These are phyloP conservation scores for Acromyrmex heyeri DNA, from an alignment of 1,140 invertebrate genomes.

Conservation along the genomic window DNA sequence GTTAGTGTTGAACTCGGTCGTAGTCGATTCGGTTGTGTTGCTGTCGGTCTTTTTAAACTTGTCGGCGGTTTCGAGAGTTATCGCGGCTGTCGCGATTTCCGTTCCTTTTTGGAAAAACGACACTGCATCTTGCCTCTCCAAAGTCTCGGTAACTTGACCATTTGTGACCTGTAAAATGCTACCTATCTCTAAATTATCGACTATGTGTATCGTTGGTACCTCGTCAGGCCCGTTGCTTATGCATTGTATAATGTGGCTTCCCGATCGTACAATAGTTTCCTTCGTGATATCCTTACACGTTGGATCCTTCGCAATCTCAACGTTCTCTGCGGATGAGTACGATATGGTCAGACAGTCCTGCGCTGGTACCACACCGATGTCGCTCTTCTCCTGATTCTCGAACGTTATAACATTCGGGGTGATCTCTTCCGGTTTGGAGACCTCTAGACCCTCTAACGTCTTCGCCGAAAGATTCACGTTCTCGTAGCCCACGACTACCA, in stretches of 20 bases:
- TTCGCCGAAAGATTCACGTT: conserved; percentile 77
- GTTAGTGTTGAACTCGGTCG: conserved; percentile 1
- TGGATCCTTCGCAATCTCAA: conserved; percentile 45
- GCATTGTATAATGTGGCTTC: conserved; percentile 78
- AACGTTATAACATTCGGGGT: conserved; percentile 21
- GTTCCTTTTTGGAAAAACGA: conserved; percentile 63
- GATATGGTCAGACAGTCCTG: conserved; percentile 57
- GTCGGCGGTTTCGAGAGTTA: conserved; percentile 18
- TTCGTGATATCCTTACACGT: conserved; percentile 34
- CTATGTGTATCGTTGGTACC: conserved; percentile 85
- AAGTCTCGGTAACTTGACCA: conserved; percentile 66
- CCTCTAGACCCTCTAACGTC: conserved; percentile 33
- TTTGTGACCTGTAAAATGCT: conserved; percentile 68
- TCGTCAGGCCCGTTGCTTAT: conserved; percentile 79
- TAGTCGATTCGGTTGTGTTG: neutral
- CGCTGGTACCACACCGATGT: conserved; percentile 15
- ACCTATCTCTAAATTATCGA: conserved; percentile 81
- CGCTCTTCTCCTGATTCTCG: conserved; percentile 38
- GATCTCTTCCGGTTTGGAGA: conserved; percentile 22
- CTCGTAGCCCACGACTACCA: conserved; percentile 78
- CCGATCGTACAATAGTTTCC: conserved; percentile 69
- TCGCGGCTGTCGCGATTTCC: neutral
- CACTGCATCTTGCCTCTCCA: conserved; percentile 55
- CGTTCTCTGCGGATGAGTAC: conserved; percentile 35
- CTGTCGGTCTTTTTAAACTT: conserved; percentile 36